phyloP scores from a whole-genome alignment of 2,888 invertebrate species.

The Amorpha juglandis region DNA sequence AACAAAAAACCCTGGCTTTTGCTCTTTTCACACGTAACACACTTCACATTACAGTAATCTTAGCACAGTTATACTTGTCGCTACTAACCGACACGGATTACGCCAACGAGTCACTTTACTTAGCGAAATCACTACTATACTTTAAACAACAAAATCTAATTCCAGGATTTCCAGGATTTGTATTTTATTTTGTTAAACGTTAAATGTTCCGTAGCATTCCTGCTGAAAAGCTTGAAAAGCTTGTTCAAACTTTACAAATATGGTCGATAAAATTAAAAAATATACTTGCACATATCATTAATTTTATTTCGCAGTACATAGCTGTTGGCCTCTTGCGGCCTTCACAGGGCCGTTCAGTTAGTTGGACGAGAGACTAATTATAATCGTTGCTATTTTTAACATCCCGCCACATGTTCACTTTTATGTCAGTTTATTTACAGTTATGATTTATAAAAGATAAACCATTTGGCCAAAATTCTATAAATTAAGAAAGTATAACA shows the following conservation, averaged over 20 bases:
- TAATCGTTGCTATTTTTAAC: constrained; percentile 21
- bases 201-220: too few species aligned
- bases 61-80: too few species aligned
- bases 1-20: too few species aligned
- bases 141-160: too few species aligned
- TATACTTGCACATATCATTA: background rate
- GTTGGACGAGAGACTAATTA: constrained; percentile 11
- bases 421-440: constrained; percentile 1
- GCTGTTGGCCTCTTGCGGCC: background rate
- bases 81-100: too few species aligned
- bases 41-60: too few species aligned
- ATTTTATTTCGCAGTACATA: background rate
- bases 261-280: background rate
- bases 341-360: constrained; percentile 15
- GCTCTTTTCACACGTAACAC: too few species aligned
- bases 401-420: constrained; percentile 19
- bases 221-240: background rate
- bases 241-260: background rate
- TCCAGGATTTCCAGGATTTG: too few species aligned
- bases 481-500: background rate
- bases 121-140: too few species aligned
- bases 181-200: too few species aligned
- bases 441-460: constrained; percentile 3
- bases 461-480: background rate
- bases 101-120: too few species aligned